Evolutionary conservation across 2,797 vertebrate genomes (phyloP).

Genomic region (Gouania willdenowi): DNA sequence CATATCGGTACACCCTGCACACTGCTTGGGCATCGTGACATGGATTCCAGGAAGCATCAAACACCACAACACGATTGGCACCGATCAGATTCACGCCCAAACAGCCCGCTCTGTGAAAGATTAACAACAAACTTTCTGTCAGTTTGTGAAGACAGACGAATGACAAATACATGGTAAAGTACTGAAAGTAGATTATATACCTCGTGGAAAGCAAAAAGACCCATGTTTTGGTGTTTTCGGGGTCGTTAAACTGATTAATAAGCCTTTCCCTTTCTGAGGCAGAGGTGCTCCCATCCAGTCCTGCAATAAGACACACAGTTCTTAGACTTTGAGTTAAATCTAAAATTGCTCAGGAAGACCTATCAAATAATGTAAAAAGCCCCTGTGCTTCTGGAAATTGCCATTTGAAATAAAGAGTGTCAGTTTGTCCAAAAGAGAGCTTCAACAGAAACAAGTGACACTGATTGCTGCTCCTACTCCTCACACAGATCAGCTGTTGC

Average conservation of each 20-base stretch:
- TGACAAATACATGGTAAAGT: background rate
- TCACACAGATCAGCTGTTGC: too few species aligned
- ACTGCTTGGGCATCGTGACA: constrained; percentile 98
- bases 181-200: constrained; percentile 57
- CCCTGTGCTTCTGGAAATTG: background rate
- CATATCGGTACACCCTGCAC: constrained; percentile 95
- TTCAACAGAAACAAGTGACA: background rate
- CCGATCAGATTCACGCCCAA: constrained; percentile 97
- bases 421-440: background rate
- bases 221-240: constrained; percentile 83
- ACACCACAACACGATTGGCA: constrained; percentile 95
- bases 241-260: constrained; percentile 98
- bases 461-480: too few species aligned
- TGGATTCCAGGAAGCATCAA: constrained; percentile 98
- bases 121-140: background rate
- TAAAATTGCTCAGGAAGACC: background rate
- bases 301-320: constrained; percentile 63
- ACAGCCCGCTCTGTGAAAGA: constrained; percentile 85
- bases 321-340: background rate
- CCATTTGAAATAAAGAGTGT: background rate
- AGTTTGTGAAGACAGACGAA: background rate
- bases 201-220: constrained; percentile 95
- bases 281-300: constrained; percentile 95
- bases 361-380: too few species aligned
- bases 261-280: constrained; percentile 93